phyloP scores from a whole-genome alignment of 2,888 invertebrate species.

The Catonia carolina region DNA sequence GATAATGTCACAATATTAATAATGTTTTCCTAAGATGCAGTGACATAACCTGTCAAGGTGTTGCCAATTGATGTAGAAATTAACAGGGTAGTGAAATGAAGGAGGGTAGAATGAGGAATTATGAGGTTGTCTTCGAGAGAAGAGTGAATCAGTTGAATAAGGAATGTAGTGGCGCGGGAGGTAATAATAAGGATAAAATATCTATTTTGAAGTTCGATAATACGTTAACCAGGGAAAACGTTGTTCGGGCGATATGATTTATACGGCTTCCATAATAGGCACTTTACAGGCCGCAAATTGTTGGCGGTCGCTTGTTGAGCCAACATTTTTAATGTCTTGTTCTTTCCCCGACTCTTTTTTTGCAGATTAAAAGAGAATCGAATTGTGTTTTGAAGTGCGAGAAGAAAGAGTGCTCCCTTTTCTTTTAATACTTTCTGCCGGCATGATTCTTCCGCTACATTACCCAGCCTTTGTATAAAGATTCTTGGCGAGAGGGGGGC shows the following conservation, averaged over 20 bases:
- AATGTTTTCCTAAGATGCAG: too few relatives aligned
- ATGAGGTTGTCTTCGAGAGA: too few relatives aligned
- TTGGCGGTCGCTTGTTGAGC: slow-evolving; percentile 12
- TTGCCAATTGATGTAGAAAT: too few relatives aligned
- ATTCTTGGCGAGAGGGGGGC: neutral
- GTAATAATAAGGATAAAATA: neutral
- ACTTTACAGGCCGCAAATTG: slow-evolving; percentile 25
- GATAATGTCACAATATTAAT: too few relatives aligned
- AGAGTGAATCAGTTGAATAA: too few relatives aligned
- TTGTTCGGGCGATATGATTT: slow-evolving; percentile 18
- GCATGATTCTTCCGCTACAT: slow-evolving; percentile 33
- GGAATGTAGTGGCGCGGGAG: neutral
- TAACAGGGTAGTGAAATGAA: too few relatives aligned
- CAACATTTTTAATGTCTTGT: slow-evolving; percentile 26
- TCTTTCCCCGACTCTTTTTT: slow-evolving; percentile 13
- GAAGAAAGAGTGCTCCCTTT: slow-evolving; percentile 18
- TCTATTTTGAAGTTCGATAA: neutral
- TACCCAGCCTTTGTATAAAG: slow-evolving; percentile 27
- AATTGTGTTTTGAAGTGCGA: slow-evolving; percentile 24
- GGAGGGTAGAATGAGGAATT: too few relatives aligned
- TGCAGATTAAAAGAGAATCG: slow-evolving; percentile 33
- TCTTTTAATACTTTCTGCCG: slow-evolving; percentile 33
- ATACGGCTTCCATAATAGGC: slow-evolving; percentile 24
- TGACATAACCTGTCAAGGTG: too few relatives aligned
- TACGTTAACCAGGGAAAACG: neutral